phyloP scores from a whole-genome alignment of 2,797 vertebrate species.

The Sarcoramphus papa region DNA sequence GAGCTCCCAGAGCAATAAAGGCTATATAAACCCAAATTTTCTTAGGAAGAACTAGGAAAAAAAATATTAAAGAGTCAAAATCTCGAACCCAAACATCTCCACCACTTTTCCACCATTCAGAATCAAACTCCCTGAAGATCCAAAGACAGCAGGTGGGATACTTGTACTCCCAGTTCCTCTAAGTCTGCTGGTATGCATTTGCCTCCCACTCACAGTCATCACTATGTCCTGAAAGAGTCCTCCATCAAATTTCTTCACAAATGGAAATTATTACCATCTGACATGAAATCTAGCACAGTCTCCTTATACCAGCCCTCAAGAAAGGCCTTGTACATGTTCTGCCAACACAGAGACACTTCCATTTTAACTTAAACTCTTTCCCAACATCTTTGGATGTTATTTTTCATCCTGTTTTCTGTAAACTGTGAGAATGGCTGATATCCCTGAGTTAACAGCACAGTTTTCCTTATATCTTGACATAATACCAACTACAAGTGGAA shows the following conservation, averaged over 20 bases:
- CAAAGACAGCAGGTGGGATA: neutral
- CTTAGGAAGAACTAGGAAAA: neutral
- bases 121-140: neutral
- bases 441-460: neutral
- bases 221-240: neutral
- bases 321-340: neutral
- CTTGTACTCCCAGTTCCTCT: neutral
- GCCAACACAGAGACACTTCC: neutral
- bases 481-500: neutral
- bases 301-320: rapidly evolving
- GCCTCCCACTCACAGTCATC: neutral
- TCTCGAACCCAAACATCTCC: neutral
- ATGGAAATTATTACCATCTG: neutral
- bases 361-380: neutral
- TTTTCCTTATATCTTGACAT: neutral
- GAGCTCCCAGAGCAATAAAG: neutral
- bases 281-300: neutral
- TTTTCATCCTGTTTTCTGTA: neutral
- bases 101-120: neutral
- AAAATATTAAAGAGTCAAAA: neutral
- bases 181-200: neutral
- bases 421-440: neutral
- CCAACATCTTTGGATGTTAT: neutral
- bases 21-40: neutral
- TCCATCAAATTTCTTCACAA: neutral